phyloP scores from a whole-genome alignment of 2,888 invertebrate species.

The Xylota sylvarum region DNA sequence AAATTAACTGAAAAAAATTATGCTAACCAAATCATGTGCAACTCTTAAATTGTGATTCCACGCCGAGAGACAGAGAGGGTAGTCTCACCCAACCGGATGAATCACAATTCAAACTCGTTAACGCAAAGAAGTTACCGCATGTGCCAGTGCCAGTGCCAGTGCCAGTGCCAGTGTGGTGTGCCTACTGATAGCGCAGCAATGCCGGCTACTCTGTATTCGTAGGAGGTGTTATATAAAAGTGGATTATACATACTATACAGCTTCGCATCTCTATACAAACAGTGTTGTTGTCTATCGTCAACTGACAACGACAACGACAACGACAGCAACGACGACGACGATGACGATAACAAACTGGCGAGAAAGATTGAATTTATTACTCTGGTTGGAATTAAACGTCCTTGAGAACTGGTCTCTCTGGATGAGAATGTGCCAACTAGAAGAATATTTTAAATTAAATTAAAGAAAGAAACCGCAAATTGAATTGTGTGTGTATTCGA shows the following conservation, averaged over 20 bases:
- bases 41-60: constrained; percentile 47
- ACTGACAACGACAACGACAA: background rate
- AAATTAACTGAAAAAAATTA: constrained; percentile 49
- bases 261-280: constrained; percentile 28
- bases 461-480: constrained; percentile 67
- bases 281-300: constrained; percentile 15
- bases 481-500: constrained; percentile 57
- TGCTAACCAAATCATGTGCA: constrained; percentile 64
- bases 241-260: constrained; percentile 6
- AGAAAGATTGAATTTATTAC: constrained; percentile 68
- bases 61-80: constrained; percentile 10
- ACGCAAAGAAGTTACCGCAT: constrained; percentile 63
- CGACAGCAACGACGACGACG: constrained; percentile 1
- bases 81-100: constrained; percentile 71
- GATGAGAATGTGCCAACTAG: constrained; percentile 63
- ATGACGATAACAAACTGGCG: background rate
- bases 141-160: constrained; percentile 75
- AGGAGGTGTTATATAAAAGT: constrained; percentile 52
- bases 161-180: constrained; percentile 66
- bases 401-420: constrained; percentile 72
- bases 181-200: constrained; percentile 63
- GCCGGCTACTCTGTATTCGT: constrained; percentile 61
- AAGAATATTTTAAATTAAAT: constrained; percentile 60
- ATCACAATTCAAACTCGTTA: constrained; percentile 74
- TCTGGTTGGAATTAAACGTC: constrained; percentile 65